phyloP scores from a whole-genome alignment of 2,113 vertebrate species.

The Lophotis ruficrista region DNA sequence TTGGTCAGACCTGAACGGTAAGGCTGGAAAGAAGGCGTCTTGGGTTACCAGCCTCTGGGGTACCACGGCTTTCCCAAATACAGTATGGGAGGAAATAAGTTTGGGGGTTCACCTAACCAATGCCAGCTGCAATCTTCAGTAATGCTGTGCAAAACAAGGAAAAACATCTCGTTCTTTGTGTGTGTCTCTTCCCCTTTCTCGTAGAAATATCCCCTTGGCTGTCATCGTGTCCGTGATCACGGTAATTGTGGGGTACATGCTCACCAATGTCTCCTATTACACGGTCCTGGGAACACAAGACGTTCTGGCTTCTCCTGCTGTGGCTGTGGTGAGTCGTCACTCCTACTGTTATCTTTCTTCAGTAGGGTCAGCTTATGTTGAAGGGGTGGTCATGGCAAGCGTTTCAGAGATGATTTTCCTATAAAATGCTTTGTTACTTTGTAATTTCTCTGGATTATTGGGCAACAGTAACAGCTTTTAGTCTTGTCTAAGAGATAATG shows the following conservation, averaged over 20 bases:
- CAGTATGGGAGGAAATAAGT: not conserved
- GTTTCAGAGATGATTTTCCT: not conserved
- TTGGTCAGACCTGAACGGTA: slow-evolving; percentile 88
- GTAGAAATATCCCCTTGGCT: slow-evolving; percentile 74
- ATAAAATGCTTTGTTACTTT: not conserved
- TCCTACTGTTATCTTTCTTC: not conserved
- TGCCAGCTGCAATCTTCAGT: not conserved
- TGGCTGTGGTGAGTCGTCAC: slow-evolving; percentile 70
- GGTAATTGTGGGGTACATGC: slow-evolving; percentile 72
- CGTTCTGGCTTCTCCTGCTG: slow-evolving; percentile 72
- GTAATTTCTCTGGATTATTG: not conserved
- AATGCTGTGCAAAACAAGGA: not conserved
- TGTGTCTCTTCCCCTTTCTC: not conserved
- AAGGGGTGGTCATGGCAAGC: not conserved
- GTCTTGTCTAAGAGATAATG: not conserved
- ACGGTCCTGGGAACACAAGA: slow-evolving; percentile 67
- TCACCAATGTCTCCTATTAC: slow-evolving; percentile 75
- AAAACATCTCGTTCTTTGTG: not conserved
- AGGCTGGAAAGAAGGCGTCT: not conserved
- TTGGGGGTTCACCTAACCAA: not conserved
- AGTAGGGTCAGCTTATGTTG: not conserved
- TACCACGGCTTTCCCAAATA: accelerated
- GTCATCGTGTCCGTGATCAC: slow-evolving; percentile 70
- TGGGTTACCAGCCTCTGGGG: not conserved
- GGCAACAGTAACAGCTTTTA: not conserved